Conservation (phyloP, 2,888 invertebrate genomes). For the Campopleginae sp. region DNA sequence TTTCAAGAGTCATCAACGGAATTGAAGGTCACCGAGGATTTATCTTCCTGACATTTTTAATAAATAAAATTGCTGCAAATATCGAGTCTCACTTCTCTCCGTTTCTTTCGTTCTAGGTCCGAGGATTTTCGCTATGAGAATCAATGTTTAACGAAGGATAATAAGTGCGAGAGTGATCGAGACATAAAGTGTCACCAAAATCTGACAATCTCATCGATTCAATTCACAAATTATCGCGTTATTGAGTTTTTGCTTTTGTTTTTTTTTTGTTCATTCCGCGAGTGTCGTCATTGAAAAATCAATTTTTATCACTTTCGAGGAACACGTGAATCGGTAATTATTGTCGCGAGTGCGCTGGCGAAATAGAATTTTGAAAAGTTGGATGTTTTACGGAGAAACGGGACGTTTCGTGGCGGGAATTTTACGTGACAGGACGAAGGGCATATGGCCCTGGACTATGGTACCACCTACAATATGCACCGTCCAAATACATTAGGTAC, state of each 20-base stretch:
- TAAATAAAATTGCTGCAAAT: background rate
- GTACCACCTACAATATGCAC: conserved; percentile 81
- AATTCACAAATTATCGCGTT: background rate
- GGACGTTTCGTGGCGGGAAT: conserved; percentile 68
- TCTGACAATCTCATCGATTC: background rate
- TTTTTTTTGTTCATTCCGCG: background rate
- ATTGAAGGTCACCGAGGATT: too few species aligned
- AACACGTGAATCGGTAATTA: conserved; percentile 10
- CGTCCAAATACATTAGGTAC: conserved; percentile 82
- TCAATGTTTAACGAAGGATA: conserved; percentile 15
- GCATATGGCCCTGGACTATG: conserved; percentile 82
- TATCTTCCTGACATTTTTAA: conserved; percentile 1
- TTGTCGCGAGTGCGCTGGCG: conserved; percentile 40
- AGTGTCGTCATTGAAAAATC: background rate
- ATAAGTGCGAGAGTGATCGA: conserved; percentile 31
- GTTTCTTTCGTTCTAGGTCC: conserved; percentile 51
- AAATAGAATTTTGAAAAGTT: conserved; percentile 50
- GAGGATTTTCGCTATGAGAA: conserved; percentile 47
- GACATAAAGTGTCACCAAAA: background rate
- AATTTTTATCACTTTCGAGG: background rate
- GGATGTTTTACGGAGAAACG: conserved; percentile 71
- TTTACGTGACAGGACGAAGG: conserved; percentile 65
- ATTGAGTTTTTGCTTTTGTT: background rate
- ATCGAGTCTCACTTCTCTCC: conserved; percentile 18
- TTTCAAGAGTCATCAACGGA: background rate